phyloP scores from a whole-genome alignment of 2,797 vertebrate genomes.

The Pangasius djambal region DNA sequence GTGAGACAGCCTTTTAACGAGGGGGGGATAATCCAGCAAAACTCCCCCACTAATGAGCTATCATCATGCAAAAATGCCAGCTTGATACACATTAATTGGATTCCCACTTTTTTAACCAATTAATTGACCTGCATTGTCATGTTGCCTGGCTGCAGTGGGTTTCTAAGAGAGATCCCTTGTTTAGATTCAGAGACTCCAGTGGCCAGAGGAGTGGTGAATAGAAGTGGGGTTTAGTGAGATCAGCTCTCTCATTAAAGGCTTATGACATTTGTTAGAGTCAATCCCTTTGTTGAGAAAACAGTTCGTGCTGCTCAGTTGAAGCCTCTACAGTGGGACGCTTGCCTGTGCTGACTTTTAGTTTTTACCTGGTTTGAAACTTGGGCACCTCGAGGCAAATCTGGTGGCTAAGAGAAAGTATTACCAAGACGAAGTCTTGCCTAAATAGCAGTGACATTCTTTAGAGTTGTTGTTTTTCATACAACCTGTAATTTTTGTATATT shows the following conservation, averaged over 20 bases:
- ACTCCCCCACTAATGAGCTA: conserved; percentile 84
- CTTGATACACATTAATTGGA: conserved; percentile 93
- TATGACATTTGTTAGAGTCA: conserved; percentile 91
- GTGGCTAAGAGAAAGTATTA: conserved; percentile 72
- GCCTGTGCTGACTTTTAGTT: conserved; percentile 84
- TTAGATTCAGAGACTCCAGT: conserved; percentile 82
- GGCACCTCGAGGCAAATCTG: conserved; percentile 72
- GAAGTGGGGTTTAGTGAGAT: conserved; percentile 86
- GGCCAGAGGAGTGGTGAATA: conserved; percentile 80
- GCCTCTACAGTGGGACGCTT: conserved; percentile 84
- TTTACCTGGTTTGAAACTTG: conserved; percentile 74
- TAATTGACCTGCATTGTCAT: conserved; percentile 89
- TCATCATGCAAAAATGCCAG: conserved; percentile 90
- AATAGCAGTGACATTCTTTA: conserved; percentile 64
- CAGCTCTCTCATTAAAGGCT: conserved; percentile 95
- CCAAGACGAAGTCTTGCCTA: conserved; percentile 72
- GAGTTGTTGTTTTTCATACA: not conserved
- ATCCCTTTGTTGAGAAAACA: conserved; percentile 89
- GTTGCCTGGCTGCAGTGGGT: conserved; percentile 77
- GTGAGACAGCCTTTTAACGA: conserved; percentile 90
- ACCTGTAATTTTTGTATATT: not conserved
- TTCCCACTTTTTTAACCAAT: conserved; percentile 88
- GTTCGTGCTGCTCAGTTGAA: conserved; percentile 90
- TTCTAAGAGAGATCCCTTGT: conserved; percentile 73
- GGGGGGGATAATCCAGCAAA: conserved; percentile 76